These are phyloP conservation scores for Andrena camellia DNA, from an alignment of 2,888 invertebrate species.

Conservation along the genomic window DNA sequence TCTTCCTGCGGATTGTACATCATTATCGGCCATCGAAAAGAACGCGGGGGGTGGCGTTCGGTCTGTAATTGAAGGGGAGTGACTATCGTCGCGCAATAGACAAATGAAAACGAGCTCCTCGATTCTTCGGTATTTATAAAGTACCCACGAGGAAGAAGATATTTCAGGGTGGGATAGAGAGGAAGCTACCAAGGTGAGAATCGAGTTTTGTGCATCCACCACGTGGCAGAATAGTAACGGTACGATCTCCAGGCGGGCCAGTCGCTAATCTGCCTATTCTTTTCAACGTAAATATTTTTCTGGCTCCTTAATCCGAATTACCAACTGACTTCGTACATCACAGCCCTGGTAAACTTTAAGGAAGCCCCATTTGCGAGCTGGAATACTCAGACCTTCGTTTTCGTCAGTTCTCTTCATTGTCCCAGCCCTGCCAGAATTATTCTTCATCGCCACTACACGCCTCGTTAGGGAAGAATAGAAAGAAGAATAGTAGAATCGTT, in stretches of 20 bases:
- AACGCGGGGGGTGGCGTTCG: neutral
- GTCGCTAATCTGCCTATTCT: constrained; percentile 55
- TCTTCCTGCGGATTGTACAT: constrained; percentile 6
- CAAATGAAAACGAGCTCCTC: too few relatives aligned
- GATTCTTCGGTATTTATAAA: too few relatives aligned
- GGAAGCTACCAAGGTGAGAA: neutral
- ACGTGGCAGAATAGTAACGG: constrained; percentile 31
- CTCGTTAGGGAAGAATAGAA: too few relatives aligned
- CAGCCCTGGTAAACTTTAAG: neutral
- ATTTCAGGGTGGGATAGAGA: too few relatives aligned
- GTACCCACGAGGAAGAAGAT: too few relatives aligned
- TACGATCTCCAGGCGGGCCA: constrained; percentile 3
- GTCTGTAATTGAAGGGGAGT: neutral
- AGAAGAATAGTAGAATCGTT: too few relatives aligned
- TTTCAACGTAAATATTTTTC: constrained; percentile 61
- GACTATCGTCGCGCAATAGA: too few relatives aligned
- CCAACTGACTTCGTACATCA: constrained; percentile 36
- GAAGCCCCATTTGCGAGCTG: too few relatives aligned
- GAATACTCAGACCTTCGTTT: too few relatives aligned
- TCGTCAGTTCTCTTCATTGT: too few relatives aligned
- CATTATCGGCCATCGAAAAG: neutral
- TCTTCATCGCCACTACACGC: too few relatives aligned
- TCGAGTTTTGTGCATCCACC: neutral
- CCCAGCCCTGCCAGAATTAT: too few relatives aligned
- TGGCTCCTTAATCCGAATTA: constrained; percentile 55